Base-by-base conservation (phyloP, 2,797 vertebrate species). In the Tauraco hartlaubi region DNA sequence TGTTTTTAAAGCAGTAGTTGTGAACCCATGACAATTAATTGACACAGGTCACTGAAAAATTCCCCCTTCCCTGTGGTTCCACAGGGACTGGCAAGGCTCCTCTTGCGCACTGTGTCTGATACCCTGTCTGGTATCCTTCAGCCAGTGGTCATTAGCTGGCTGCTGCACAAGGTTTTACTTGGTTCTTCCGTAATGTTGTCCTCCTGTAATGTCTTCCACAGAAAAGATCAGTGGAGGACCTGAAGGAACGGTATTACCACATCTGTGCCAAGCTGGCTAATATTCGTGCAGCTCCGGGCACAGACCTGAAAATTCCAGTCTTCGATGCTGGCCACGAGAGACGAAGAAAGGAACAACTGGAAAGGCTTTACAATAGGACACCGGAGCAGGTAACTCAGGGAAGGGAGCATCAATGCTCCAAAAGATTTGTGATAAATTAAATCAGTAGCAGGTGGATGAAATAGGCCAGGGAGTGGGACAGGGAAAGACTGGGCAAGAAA, bases 241-340 rank as follows among this genome's bases (percentile, higher is more conserved):
- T 99, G 82, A 99, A 99, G 97, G 99, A 99, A 87, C 98, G 99
- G 4, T 99, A 99, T 96, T 99, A 99, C 61, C 98, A 97, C 95
- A 99, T 99, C 92, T 99, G 99, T 97, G 99, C 99, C 92, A 99
- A 99, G 91, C 98, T 99, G 96, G 98, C 99, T 77, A 99, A 99
- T 44, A 98, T 99, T 52, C 99, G 99, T 4, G 99, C 99, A 9
- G 98, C 98, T 72, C 98, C 99, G 0, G 99, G 99, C 59, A 98
- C 99, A 11, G 99, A 99, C 85, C 98, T 99, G 51, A 99, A 99
- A 97, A 99, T 99, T 90, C 99, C 99, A 26, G 98, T 99, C 56
- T 99, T 99, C 84, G 99, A 99, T 67, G 99, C 99, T 8, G 99
- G 99, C 55, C 99, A 99, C 56, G 99, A 99, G 97, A 98, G 99